Percentiles rank a stretch among this genome's conserved stretches.
Evolutionary conservation across 1,140 invertebrate genomes (phyloP).

Genomic region (Spodoptera frugiperda): DNA sequence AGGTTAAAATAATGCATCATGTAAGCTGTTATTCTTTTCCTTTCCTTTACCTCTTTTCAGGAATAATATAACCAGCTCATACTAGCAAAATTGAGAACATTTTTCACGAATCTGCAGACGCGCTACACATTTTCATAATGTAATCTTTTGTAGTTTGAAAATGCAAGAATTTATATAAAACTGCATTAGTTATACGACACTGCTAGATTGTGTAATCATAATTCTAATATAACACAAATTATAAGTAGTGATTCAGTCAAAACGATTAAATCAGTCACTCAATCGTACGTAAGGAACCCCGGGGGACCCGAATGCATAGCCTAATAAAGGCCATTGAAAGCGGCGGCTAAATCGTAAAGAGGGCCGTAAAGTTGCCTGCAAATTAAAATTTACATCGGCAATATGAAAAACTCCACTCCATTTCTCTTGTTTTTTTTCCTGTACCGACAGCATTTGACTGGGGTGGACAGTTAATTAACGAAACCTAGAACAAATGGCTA

Average conservation of each 20-base stretch:
- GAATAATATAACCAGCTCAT: conserved; percentile 8
- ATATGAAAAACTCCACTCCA: conserved; percentile 81
- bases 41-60: neutral
- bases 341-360: conserved; percentile 82
- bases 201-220: no score
- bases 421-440: conserved; percentile 79
- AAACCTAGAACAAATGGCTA: conserved; percentile 73
- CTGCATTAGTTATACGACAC: neutral
- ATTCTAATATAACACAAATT: neutral
- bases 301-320: conserved; percentile 65
- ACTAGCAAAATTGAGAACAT: conserved; percentile 22
- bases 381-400: conserved; percentile 84
- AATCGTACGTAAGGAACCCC: conserved; percentile 37
- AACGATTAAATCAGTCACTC: conserved; percentile 35
- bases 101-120: conserved; percentile 31
- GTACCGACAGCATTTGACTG: conserved; percentile 72
- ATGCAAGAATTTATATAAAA: neutral
- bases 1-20: neutral
- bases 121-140: conserved; percentile 18
- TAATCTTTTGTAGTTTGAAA: conserved; percentile 5
- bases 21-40: neutral
- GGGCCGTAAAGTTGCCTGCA: conserved; percentile 80
- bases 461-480: conserved; percentile 81
- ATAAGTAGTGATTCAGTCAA: neutral
- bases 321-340: conserved; percentile 78